Evolutionary conservation across 2,113 vertebrate genomes (phyloP), one percentile per base, ranked within the genome.

Genomic region (Laticauda colubrina): DNA sequence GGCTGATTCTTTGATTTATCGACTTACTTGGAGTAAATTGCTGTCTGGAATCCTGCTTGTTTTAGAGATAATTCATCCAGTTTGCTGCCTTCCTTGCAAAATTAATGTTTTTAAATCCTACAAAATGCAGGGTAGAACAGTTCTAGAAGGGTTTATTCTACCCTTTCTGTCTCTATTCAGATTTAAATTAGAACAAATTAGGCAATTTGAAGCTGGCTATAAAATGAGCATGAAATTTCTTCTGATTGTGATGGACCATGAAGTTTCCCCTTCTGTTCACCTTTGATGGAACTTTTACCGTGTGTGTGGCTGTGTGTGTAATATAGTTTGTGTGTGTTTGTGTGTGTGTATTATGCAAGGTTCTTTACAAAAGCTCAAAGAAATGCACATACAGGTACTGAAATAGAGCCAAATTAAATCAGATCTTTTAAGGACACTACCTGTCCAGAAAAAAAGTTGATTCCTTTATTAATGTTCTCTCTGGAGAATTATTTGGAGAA

Each of bases 81-180:
- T 92, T 93, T 90, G 45, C 94, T 94, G 26, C 39, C 94, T 94
- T 95, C 86, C 89, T 92, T 56, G 90, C 48, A 54, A 90, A 39
- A 61, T 45, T 91, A n/a, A 18, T 48, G 51, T 95, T 56, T 93
- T 95, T 95, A 94, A 96, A 93, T 69, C 20, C 89, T 94, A 87
- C 43, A 90, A 92, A 91, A 89, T 29, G 1, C 12, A 64, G 75
- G 69, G 85, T 92, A 91, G 92, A 93, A 91, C 89, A 90, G 86
- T 23, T 95, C 86, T 87, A 89, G 91, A 87, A 61, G 69, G 93
- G 43, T 61, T 86, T 57, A 90, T 90, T 90, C 87, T 92, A 45
- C 26, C 7, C n/a, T 29, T 57, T 18, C 88, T 53, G 94, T 53
- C 61, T 8, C 64, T 61, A 48, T 48, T 12, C 3, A 14, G 21